Percentiles rank a stretch among this genome's conserved stretches.
Conservation (phyloP, 2,113 vertebrate species). For the Pogonocichla stellata region DNA sequence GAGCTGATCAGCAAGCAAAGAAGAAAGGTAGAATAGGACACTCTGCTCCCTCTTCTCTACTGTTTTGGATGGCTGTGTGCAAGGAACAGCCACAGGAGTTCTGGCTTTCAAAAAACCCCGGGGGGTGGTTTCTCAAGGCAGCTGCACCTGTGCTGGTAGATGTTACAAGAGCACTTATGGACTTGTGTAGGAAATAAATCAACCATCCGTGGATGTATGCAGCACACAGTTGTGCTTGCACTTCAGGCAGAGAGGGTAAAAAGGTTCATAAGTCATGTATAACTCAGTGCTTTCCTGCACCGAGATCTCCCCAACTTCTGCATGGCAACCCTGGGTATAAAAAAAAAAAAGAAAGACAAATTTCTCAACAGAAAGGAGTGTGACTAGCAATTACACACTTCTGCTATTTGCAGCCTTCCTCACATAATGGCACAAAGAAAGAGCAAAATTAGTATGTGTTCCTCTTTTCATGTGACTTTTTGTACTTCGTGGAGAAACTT, state of each 20-base stretch:
- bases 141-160: not conserved
- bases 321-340: not conserved
- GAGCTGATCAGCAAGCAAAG: rapidly evolving
- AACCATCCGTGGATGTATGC: not conserved
- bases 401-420: constrained; percentile 25
- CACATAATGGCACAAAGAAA: not conserved
- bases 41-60: not conserved
- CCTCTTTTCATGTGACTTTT: not conserved
- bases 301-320: not conserved
- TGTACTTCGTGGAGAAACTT: not conserved
- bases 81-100: not conserved
- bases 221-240: not conserved
- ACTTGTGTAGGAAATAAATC: not conserved
- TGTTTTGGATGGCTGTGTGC: not conserved
- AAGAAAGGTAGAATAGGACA: not conserved
- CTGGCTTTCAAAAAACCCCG: not conserved
- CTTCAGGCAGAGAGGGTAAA: not conserved
- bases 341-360: not conserved
- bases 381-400: not conserved
- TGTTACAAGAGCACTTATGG: rapidly evolving
- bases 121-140: not conserved
- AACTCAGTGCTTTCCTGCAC: not conserved
- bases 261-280: not conserved
- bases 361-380: not conserved
- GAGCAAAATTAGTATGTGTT: not conserved